These are phyloP conservation scores for Schizaphis graminum DNA, from an alignment of 2,888 invertebrate genomes.

Conservation along the genomic window DNA sequence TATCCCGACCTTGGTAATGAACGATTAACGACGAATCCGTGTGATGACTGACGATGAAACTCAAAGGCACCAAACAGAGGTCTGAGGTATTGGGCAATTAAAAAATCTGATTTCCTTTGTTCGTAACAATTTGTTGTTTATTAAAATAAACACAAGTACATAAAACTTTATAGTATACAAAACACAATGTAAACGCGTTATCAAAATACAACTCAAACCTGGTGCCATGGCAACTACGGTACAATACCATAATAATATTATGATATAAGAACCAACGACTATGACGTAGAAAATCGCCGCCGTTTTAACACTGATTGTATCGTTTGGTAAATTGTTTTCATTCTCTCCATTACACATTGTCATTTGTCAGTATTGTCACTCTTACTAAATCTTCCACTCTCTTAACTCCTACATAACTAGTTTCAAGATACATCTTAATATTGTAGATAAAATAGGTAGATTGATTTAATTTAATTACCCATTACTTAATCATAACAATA, in stretches of 20 bases:
- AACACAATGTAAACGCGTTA: slow-evolving; percentile 29
- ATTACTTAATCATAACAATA: too few species aligned
- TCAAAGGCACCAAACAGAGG: background rate
- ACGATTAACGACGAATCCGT: background rate
- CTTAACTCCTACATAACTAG: too few species aligned
- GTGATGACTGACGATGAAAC: background rate
- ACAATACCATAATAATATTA: background rate
- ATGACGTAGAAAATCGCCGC: background rate
- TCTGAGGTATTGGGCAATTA: background rate
- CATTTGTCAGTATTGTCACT: too few species aligned
- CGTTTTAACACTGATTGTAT: too few species aligned
- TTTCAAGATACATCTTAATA: too few species aligned
- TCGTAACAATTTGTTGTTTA: background rate
- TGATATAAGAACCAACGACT: background rate
- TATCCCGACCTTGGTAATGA: background rate
- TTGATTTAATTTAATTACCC: too few species aligned
- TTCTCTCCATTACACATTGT: background rate
- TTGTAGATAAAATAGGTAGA: too few species aligned
- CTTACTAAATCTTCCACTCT: too few species aligned
- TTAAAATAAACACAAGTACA: background rate
- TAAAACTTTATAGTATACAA: background rate
- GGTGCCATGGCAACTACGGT: slow-evolving; percentile 58
- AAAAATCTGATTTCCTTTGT: slow-evolving; percentile 47
- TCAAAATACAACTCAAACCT: slow-evolving; percentile 35
- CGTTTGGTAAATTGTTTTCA: background rate